phyloP scores from a whole-genome alignment of 2,113 vertebrate genomes.

The Onychostoma macrolepis region DNA sequence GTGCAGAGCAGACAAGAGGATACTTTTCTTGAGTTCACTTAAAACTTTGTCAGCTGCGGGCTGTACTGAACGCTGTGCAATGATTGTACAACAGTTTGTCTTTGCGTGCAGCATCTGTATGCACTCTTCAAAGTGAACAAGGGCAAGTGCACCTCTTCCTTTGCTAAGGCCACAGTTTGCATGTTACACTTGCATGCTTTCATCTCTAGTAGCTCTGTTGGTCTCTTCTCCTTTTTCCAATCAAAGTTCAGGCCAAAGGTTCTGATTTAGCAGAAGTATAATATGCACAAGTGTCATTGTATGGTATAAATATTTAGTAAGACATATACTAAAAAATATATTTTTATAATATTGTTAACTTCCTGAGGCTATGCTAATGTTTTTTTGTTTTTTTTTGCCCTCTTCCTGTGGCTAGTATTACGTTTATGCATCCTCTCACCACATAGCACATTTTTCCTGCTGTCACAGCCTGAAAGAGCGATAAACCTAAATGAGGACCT shows the following conservation, averaged over 20 bases:
- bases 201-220: background rate
- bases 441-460: background rate
- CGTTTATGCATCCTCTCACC: background rate
- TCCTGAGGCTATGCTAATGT: background rate
- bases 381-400: background rate
- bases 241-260: background rate
- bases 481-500: background rate
- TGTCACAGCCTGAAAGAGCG: background rate
- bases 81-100: background rate
- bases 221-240: slow-evolving; percentile 16
- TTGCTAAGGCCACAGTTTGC: background rate
- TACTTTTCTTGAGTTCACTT: background rate
- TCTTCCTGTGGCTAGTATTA: background rate
- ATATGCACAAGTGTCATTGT: background rate
- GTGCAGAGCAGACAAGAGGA: background rate
- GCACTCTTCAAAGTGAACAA: slow-evolving; percentile 15
- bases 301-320: background rate
- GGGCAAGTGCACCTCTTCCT: slow-evolving; percentile 10
- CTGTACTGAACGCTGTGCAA: background rate
- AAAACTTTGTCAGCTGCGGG: background rate
- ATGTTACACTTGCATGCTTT: background rate
- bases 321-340: background rate
- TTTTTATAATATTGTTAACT: background rate
- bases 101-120: background rate
- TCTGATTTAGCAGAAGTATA: background rate